These are phyloP conservation scores for Calosoma granatense DNA, from an alignment of 1,140 invertebrate species.

Conservation along the genomic window DNA sequence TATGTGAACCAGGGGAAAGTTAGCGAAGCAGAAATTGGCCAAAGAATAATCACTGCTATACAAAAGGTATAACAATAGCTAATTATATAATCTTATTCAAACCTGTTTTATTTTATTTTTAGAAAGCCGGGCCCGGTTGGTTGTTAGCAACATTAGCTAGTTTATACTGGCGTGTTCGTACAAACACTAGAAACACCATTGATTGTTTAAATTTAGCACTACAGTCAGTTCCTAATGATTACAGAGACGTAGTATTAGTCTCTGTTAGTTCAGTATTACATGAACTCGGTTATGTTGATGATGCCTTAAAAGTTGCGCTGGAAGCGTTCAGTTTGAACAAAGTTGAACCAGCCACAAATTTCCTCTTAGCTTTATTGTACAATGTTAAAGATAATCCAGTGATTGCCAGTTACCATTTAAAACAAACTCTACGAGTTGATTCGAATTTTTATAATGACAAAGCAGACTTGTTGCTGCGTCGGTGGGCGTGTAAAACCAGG, in stretches of 20 bases:
- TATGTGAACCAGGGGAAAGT: constrained; percentile 44
- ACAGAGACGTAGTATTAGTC: constrained; percentile 47
- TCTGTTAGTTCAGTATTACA: constrained; percentile 52
- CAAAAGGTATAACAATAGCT: constrained; percentile 42
- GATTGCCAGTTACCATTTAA: constrained; percentile 56
- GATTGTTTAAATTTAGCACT: constrained; percentile 50
- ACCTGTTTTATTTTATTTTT: constrained; percentile 22
- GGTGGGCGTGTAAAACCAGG: constrained; percentile 46
- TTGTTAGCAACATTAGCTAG: constrained; percentile 50
- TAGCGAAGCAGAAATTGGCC: constrained; percentile 60
- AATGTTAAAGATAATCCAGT: constrained; percentile 54
- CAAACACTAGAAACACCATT: constrained; percentile 49
- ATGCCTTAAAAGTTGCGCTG: constrained; percentile 43
- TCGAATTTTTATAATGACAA: constrained; percentile 42
- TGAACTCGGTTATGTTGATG: constrained; percentile 52
- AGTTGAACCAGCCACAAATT: constrained; percentile 61
- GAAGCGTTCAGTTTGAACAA: constrained; percentile 47
- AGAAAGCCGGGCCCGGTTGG: constrained; percentile 59
- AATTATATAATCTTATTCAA: constrained; percentile 9
- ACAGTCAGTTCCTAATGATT: constrained; percentile 38
- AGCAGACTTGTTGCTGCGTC: constrained; percentile 42
- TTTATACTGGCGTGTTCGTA: constrained; percentile 56
- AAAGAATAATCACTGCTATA: constrained; percentile 59
- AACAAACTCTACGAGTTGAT: constrained; percentile 50
- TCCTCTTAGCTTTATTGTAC: constrained; percentile 53